Evolutionary conservation across 2,113 vertebrate genomes (phyloP).

Genomic region (Eurystomus gularis): DNA sequence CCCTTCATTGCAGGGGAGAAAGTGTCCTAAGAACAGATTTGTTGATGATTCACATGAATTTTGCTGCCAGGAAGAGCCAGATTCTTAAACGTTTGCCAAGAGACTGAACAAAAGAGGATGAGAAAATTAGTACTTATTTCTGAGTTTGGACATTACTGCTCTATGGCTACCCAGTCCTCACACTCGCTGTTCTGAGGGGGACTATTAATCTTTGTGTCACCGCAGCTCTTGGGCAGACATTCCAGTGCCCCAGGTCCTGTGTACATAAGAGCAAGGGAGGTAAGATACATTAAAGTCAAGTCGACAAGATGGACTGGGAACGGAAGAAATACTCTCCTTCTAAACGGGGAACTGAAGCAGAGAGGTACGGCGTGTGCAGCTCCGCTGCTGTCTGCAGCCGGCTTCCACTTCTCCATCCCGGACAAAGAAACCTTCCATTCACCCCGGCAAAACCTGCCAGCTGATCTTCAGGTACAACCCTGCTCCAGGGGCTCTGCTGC

Average conservation of each 20-base stretch:
- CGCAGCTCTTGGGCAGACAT: not conserved
- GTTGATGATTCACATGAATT: not conserved
- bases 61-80: not conserved
- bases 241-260: not conserved
- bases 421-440: not conserved
- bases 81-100: not conserved
- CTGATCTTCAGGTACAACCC: not conserved
- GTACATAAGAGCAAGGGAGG: not conserved
- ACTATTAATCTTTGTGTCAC: not conserved
- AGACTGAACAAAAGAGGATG: not conserved
- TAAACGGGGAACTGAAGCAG: not conserved
- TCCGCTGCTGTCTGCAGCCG: not conserved
- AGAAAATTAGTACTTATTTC: not conserved
- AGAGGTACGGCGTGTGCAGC: fast-evolving
- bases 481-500: not conserved
- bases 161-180: not conserved
- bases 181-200: not conserved
- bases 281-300: not conserved
- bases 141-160: not conserved
- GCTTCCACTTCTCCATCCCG: not conserved
- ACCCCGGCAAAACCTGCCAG: not conserved
- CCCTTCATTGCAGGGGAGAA: not conserved
- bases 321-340: not conserved
- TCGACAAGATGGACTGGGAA: not conserved
- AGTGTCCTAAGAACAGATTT: not conserved